Base-by-base conservation (phyloP, 2,888 invertebrate species). In the Alentia gelatinosa region DNA sequence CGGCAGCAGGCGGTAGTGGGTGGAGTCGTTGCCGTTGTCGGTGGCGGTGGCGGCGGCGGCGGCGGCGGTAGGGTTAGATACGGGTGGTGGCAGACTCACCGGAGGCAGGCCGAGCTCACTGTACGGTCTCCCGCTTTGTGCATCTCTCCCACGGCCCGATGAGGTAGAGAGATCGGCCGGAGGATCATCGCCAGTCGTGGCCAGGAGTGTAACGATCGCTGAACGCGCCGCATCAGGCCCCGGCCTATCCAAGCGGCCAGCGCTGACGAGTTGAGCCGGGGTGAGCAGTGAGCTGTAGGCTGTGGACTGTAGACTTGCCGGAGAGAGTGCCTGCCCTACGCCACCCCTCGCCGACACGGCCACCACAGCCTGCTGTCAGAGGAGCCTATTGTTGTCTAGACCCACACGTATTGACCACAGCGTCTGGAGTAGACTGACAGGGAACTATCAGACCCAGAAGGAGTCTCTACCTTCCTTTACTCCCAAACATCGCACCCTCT, bases 211-310 rank as follows among this genome's bases (percentile, higher is more conserved):
- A 56, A 56, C 56, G 56, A 56, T 56, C 56, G 56, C 23, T n/a
- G 47, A 15, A 15, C 47, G 47, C 15, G 47, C 47, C 47, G 15
- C 47, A 12, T 7, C 47, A 7, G 15, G 47, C 47, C 47, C 47
- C 47, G 47, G 47, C 47, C 7, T 12, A 7, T 15, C 47, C n/a
- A n/a, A n/a, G n/a, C 63, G 63, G 63, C 63, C 68, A 30, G 68
- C 15, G 68, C 68, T 68, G 68, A 68, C 68, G n/a, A 68, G 68
- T 68, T 68, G 68, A 68, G 68, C 33, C 68, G 19, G 56, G 56
- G 3, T 9, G 56, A 56, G n/a, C n/a, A n/a, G n/a, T n/a, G n/a
- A 56, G 56, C 56, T 56, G n/a, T 56, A 56, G 56, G 9, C 56
- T 56, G 56, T 42, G 56, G 56, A 56, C 56, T 56, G 56, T 56